Base-by-base conservation (phyloP, 2,797 vertebrate species). In the Sebastes aleutianus region DNA sequence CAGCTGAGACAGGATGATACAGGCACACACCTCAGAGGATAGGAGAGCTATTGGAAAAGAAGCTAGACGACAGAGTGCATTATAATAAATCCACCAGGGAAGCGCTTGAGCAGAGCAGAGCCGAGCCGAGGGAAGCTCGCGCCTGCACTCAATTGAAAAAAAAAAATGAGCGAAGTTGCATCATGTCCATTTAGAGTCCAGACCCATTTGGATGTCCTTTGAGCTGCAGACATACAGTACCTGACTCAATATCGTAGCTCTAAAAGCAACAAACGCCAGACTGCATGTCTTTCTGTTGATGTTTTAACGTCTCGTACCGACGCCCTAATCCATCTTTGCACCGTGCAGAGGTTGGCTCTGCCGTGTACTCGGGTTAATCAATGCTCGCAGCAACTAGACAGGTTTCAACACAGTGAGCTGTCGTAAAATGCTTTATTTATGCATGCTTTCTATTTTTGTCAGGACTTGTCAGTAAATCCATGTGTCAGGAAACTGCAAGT, bases 101-200 rank as follows among this genome's bases (percentile, higher is more conserved):
- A 11, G 13, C 54, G 18, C 32, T 66, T 34, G 34, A 78, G 59
- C 50, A 29, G 18, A 68, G 61, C 65, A 29, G 18, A 68, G 61
- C 65, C 1, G 18, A 68, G 61, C 62, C 1, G 3, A 64, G 7
- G 47, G 22, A 79, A 68, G 32, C 43, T 47, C 0, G 11, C 14
- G 3, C 2, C n/a, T 31, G 24, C 53, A 16, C 50, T 69, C 16
- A 8, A 27, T 3, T 78, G 80, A 39, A 13, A 63, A 80, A 80
- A 78, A 16, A 43, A 43, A 43, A 74, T 34, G 27, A 70, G 43
- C 6, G 4, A 50, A 57, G 61, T 39, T 70, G 72, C 14, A 26
- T 57, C 56, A 58, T n/a, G 62, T 78, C 70, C 66, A 59, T 68
- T 76, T 82, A 22, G 67, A 50, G 39, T 72, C 76, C 71, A 75